Evolutionary conservation across 2,113 vertebrate species (phyloP).

Genomic region (Malurus cyaneus): DNA sequence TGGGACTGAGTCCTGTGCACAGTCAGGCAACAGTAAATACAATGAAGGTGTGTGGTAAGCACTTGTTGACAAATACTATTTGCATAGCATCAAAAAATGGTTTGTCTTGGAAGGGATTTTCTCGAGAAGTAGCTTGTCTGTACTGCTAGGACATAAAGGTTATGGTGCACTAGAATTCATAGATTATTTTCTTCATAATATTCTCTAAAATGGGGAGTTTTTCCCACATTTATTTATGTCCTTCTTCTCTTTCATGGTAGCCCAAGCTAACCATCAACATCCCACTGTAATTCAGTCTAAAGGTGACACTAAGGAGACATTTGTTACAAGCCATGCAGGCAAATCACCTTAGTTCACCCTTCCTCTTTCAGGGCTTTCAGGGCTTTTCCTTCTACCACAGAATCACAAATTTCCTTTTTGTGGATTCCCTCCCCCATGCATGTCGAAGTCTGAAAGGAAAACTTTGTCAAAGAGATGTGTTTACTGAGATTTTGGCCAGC

Average conservation of each 20-base stretch:
- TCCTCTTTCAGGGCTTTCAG: conserved; percentile 1
- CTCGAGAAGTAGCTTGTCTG: not conserved
- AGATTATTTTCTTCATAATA: not conserved
- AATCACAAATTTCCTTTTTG: conserved; percentile 16
- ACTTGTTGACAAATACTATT: not conserved
- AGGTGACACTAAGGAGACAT: not conserved
- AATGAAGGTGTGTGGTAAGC: not conserved
- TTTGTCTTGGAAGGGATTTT: not conserved
- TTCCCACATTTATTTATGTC: not conserved
- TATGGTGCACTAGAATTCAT: not conserved
- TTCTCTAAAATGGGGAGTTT: not conserved
- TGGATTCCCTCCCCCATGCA: not conserved
- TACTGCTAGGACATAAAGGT: not conserved
- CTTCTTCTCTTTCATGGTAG: not conserved
- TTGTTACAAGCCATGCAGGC: not conserved
- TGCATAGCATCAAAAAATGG: not conserved
- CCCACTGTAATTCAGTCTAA: not conserved
- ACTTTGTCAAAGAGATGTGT: conserved; percentile 22
- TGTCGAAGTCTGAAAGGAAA: conserved; percentile 15
- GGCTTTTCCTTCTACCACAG: not conserved
- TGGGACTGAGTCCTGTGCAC: not conserved
- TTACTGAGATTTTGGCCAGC: conserved; percentile 21
- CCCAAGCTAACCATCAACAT: not conserved
- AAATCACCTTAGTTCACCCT: conserved; percentile 35
- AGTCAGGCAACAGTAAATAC: not conserved